Percentiles rank a stretch among this genome's conserved stretches.
Evolutionary conservation across 2,888 invertebrate species (phyloP).

Genomic region (Thumatha senex): DNA sequence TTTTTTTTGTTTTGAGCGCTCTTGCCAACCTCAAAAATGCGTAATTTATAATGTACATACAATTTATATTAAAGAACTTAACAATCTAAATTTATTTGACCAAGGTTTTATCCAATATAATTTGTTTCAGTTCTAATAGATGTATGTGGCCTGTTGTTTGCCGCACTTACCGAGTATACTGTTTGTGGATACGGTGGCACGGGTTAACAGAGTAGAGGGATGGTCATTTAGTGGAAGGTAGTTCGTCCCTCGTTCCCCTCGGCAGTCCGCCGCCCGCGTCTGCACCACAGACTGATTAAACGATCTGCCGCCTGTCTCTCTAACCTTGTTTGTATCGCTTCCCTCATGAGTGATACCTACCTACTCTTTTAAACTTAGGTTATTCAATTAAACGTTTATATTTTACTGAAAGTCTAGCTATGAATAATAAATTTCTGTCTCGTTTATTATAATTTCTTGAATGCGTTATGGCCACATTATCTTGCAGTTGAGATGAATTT

Average conservation of each 20-base stretch:
- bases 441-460: background rate
- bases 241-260: conserved; percentile 45
- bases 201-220: conserved; percentile 78
- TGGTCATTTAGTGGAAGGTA: conserved; percentile 80
- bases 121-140: conserved; percentile 45
- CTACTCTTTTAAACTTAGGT: conserved; percentile 33
- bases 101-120: background rate
- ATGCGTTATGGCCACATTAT: background rate
- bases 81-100: background rate
- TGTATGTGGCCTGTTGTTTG: conserved; percentile 38
- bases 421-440: background rate
- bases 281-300: conserved; percentile 78
- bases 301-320: conserved; percentile 72
- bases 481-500: background rate
- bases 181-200: conserved; percentile 80
- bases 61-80: too few species aligned
- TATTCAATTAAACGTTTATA: background rate
- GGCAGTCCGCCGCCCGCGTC: conserved; percentile 45
- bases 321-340: conserved; percentile 66
- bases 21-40: too few species aligned
- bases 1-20: too few species aligned
- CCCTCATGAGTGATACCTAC: conserved; percentile 49
- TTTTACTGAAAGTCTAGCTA: background rate
- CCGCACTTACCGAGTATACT: conserved; percentile 73
- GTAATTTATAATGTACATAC: too few species aligned